Conservation (phyloP, 2,888 invertebrate genomes). For the Lasioglossum malachurum region DNA sequence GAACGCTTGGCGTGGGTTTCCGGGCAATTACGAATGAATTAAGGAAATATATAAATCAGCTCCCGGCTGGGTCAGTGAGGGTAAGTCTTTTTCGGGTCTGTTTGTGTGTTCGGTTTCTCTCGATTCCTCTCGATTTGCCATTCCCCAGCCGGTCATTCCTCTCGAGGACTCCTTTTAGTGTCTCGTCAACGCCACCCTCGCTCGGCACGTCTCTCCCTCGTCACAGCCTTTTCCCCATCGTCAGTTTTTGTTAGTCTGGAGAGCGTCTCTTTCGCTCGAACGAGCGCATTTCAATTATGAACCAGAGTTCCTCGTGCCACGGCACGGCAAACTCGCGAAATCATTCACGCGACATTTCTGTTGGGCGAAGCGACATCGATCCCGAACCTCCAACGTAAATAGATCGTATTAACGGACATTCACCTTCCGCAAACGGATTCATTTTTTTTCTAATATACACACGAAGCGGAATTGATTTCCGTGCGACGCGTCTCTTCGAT, state of each 20-base stretch:
- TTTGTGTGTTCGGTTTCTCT: background rate
- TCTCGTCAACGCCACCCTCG: background rate
- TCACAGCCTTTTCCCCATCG: background rate
- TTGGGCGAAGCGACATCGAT: constrained; percentile 16
- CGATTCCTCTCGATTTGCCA: background rate
- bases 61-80: background rate
- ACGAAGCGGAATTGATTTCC: background rate
- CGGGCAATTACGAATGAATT: background rate
- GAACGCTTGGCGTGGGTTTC: background rate
- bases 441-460: background rate
- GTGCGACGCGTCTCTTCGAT: background rate
- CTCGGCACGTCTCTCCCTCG: background rate
- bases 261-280: background rate
- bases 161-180: background rate
- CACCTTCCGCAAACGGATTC: constrained; percentile 17
- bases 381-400: constrained; percentile 21
- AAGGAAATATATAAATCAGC: background rate
- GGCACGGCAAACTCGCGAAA: background rate
- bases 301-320: constrained; percentile 6
- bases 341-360: constrained; percentile 33
- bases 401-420: constrained; percentile 28
- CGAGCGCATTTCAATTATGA: constrained; percentile 44
- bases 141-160: background rate
- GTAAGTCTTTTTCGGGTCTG: background rate
- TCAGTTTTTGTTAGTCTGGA: background rate